These are phyloP conservation scores for Diorhabda carinulata DNA, from an alignment of 1,140 invertebrate species.

Conservation along the genomic window DNA sequence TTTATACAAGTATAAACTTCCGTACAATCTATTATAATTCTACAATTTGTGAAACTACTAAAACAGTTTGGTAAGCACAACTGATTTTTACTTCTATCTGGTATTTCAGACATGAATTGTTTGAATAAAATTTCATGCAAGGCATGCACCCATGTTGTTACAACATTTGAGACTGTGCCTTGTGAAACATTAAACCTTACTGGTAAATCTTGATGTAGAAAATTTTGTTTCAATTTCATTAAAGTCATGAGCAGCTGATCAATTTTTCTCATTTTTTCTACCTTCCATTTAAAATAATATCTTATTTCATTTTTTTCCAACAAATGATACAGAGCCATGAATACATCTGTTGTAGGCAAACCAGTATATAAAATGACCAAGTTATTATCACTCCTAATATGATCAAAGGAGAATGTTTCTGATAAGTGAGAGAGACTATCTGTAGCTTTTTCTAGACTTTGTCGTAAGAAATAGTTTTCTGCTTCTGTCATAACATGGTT, in stretches of 20 bases:
- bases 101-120: slow-evolving; percentile 26
- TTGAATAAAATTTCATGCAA: slow-evolving; percentile 30
- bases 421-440: too few relatives aligned
- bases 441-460: too few relatives aligned
- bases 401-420: too few relatives aligned
- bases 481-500: too few relatives aligned
- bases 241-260: slow-evolving; percentile 34
- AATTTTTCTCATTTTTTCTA: slow-evolving; percentile 27
- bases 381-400: too few relatives aligned
- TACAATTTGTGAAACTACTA: slow-evolving; percentile 25
- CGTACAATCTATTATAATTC: slow-evolving; percentile 28
- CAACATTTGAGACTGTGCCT: slow-evolving; percentile 29
- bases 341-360: slow-evolving; percentile 4
- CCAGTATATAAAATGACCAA: slow-evolving; percentile 6
- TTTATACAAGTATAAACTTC: slow-evolving; percentile 22
- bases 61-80: slow-evolving; percentile 23
- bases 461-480: too few relatives aligned
- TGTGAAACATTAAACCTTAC: slow-evolving; percentile 22
- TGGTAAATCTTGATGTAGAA: slow-evolving; percentile 27
- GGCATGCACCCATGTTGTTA: slow-evolving; percentile 29
- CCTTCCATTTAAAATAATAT: slow-evolving; percentile 31
- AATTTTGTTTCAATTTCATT: slow-evolving; percentile 27
- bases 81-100: slow-evolving; percentile 25
- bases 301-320: slow-evolving; percentile 19
- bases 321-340: slow-evolving; percentile 11